phyloP scores from a whole-genome alignment of 2,797 vertebrate genomes.

The Sebastes cheni region DNA sequence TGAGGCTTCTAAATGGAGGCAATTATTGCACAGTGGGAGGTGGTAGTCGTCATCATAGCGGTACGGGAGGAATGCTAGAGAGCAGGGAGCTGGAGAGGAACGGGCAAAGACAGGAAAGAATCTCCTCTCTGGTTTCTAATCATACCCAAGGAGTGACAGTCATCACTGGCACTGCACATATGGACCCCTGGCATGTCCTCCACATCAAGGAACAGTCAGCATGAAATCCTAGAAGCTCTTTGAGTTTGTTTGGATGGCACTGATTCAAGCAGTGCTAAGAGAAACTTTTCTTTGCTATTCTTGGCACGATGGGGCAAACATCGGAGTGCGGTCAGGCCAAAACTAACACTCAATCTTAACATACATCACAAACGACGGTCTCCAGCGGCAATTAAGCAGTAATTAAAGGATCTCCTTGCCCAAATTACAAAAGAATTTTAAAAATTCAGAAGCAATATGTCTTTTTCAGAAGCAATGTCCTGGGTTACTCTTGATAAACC shows the following conservation, averaged over 20 bases:
- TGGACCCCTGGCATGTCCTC: constrained; percentile 47
- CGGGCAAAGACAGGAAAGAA: constrained; percentile 47
- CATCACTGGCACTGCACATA: constrained; percentile 54
- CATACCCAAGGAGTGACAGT: constrained; percentile 52
- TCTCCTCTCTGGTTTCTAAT: constrained; percentile 35
- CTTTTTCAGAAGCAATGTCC: neutral
- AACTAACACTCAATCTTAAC: constrained; percentile 22
- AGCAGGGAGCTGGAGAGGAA: constrained; percentile 25
- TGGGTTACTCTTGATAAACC: neutral
- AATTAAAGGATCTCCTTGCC: constrained; percentile 29
- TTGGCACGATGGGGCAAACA: constrained; percentile 35
- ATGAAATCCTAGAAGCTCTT: constrained; percentile 67
- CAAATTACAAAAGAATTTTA: constrained; percentile 13
- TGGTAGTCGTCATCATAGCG: constrained; percentile 26
- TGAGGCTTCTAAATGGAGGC: constrained; percentile 49
- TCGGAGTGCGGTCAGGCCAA: constrained; percentile 27
- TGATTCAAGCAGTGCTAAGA: constrained; percentile 22
- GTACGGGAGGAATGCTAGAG: constrained; percentile 48
- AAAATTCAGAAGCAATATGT: constrained; percentile 12
- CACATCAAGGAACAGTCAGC: constrained; percentile 52
- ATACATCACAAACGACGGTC: constrained; percentile 15
- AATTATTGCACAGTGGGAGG: constrained; percentile 22
- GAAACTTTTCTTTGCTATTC: constrained; percentile 69
- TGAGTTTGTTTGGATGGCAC: constrained; percentile 46
- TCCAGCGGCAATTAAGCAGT: constrained; percentile 1